These are phyloP conservation scores for Erebia aethiops DNA, from an alignment of 2,888 invertebrate genomes.

Conservation along the genomic window DNA sequence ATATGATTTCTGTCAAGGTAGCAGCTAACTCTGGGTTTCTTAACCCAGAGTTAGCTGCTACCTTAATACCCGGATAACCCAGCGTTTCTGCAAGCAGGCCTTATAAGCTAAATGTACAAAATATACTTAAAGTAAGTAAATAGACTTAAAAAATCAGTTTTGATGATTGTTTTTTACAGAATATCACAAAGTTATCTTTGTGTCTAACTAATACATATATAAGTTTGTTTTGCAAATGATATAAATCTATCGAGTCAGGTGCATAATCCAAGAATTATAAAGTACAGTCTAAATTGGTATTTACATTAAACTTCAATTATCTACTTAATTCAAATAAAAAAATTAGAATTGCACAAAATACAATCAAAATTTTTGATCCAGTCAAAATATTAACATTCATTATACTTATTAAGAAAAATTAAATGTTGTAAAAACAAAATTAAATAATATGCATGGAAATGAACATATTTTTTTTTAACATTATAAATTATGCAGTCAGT, in stretches of 20 bases:
- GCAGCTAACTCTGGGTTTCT: no score
- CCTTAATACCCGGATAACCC: no score
- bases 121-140: neutral
- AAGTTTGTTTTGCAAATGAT: neutral
- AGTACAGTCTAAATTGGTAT: conserved; percentile 45
- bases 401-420: conserved; percentile 24
- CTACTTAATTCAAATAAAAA: neutral
- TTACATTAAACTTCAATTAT: conserved; percentile 48
- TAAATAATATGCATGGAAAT: conserved; percentile 57
- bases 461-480: conserved; percentile 57
- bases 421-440: conserved; percentile 51
- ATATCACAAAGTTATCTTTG: neutral
- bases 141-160: neutral
- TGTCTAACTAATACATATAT: neutral
- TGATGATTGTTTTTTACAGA: neutral
- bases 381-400: conserved; percentile 64
- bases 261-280: conserved; percentile 8
- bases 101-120: no score
- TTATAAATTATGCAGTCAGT: conserved; percentile 76
- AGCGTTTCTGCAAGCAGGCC: no score
- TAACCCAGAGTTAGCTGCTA: no score
- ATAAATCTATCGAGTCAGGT: neutral
- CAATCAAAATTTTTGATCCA: conserved; percentile 79
- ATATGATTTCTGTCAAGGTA: no score
- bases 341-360: conserved; percentile 69